These are phyloP conservation scores for Chelonia mydas DNA, from an alignment of 2,797 vertebrate genomes.

Conservation along the genomic window DNA sequence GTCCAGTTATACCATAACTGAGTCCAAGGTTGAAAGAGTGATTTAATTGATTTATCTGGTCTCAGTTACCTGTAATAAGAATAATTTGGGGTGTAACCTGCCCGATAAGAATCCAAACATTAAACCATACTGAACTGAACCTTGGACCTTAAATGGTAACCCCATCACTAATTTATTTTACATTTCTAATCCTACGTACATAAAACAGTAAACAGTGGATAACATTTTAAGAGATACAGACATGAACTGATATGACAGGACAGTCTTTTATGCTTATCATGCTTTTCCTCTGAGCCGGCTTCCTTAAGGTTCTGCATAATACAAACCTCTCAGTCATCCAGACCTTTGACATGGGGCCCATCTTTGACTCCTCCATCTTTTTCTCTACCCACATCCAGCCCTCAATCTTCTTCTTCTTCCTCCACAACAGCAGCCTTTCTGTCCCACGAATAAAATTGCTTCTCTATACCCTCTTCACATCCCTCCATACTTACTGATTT, in stretches of 20 bases:
- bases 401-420: not conserved
- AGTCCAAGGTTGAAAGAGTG: conserved; percentile 57
- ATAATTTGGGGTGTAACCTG: not conserved
- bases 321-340: not conserved
- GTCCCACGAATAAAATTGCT: not conserved
- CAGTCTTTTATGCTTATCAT: not conserved
- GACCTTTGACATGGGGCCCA: not conserved
- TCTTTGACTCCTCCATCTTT: not conserved
- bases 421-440: not conserved
- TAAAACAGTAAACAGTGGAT: not conserved
- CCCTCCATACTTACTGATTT: not conserved
- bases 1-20: conserved; percentile 78
- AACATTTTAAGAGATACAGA: not conserved
- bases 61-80: not conserved
- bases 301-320: not conserved
- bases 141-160: not conserved
- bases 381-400: not conserved
- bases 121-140: not conserved
- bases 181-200: not conserved
- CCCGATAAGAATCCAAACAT: not conserved
- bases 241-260: not conserved
- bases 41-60: conserved; percentile 10
- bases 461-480: not conserved
- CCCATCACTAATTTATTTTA: not conserved
- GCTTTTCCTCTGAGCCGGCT: rapidly evolving